These are phyloP conservation scores for Pteronotus mesoamericanus DNA, from an alignment of 2,797 vertebrate species.

Conservation along the genomic window DNA sequence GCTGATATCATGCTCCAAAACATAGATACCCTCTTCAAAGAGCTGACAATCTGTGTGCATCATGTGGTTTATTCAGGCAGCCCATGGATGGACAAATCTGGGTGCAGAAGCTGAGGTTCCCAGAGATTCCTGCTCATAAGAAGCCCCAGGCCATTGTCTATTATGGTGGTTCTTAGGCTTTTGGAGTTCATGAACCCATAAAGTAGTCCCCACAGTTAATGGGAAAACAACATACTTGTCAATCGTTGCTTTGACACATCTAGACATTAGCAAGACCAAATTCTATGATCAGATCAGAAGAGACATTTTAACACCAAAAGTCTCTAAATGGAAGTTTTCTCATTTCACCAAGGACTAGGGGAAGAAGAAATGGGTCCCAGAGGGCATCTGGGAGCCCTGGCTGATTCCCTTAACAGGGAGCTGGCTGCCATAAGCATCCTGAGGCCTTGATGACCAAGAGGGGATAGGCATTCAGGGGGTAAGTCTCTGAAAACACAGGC, in stretches of 20 bases:
- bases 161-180: background rate
- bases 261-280: background rate
- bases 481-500: background rate
- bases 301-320: background rate
- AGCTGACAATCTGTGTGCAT: background rate
- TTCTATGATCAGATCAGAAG: background rate
- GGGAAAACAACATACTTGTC: background rate
- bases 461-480: background rate
- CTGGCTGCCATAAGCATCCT: background rate
- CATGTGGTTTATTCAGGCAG: background rate
- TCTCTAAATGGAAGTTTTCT: background rate
- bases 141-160: background rate
- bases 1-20: background rate
- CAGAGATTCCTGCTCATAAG: background rate
- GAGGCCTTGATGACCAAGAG: background rate
- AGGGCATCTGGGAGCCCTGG: background rate
- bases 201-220: background rate
- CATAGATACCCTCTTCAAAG: background rate
- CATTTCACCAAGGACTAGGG: background rate
- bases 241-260: background rate
- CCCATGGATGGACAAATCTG: background rate
- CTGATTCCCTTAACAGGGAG: background rate
- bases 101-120: background rate
- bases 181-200: background rate
- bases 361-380: background rate